Evolutionary conservation across 2,113 vertebrate species (phyloP).

Genomic region (Datnioides undecimradiatus): DNA sequence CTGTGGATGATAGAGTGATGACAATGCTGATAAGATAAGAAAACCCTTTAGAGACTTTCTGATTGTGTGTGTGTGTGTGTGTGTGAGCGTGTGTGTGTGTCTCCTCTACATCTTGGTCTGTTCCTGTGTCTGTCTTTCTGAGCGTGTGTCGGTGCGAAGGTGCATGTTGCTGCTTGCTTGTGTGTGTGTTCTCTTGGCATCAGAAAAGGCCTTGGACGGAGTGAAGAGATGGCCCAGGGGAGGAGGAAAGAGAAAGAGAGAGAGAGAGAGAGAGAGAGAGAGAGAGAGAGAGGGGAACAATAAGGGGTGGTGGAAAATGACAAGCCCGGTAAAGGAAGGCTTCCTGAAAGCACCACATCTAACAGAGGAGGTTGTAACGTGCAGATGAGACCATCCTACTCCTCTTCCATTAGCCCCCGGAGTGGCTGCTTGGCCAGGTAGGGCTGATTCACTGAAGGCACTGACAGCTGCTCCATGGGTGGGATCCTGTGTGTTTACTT

Average conservation of each 20-base stretch:
- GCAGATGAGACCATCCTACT: slow-evolving; percentile 55
- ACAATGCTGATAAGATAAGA: slow-evolving; percentile 81
- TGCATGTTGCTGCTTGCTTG: slow-evolving; percentile 75
- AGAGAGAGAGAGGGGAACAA: slow-evolving; percentile 70
- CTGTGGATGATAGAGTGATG: slow-evolving; percentile 77
- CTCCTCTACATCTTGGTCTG: slow-evolving; percentile 24
- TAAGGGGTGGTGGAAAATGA: slow-evolving; percentile 79
- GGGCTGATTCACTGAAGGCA: slow-evolving; percentile 64
- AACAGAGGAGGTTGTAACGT: slow-evolving; percentile 68
- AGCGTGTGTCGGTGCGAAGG: slow-evolving; percentile 41
- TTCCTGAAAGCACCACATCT: slow-evolving; percentile 80
- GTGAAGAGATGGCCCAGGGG: slow-evolving; percentile 52
- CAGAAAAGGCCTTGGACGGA: slow-evolving; percentile 74
- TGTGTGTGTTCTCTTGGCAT: slow-evolving; percentile 73
- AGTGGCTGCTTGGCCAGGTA: slow-evolving; percentile 62
- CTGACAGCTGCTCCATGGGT: slow-evolving; percentile 81
- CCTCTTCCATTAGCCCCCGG: slow-evolving; percentile 72
- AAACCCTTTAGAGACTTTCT: slow-evolving; percentile 74
- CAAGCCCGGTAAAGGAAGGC: slow-evolving; percentile 74
- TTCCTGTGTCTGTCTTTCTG: slow-evolving; percentile 46
- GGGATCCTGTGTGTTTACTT: slow-evolving; percentile 78
- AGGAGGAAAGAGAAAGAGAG: slow-evolving; percentile 1
- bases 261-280: slow-evolving; percentile 3
- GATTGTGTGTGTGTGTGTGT: slow-evolving; percentile 64
- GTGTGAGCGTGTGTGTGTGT: slow-evolving; percentile 53